A percentile compares a stretch with the other conserved stretches of the same genome.
Conservation (phyloP, 1,140 invertebrate species). For the Nasonia longicornis region DNA sequence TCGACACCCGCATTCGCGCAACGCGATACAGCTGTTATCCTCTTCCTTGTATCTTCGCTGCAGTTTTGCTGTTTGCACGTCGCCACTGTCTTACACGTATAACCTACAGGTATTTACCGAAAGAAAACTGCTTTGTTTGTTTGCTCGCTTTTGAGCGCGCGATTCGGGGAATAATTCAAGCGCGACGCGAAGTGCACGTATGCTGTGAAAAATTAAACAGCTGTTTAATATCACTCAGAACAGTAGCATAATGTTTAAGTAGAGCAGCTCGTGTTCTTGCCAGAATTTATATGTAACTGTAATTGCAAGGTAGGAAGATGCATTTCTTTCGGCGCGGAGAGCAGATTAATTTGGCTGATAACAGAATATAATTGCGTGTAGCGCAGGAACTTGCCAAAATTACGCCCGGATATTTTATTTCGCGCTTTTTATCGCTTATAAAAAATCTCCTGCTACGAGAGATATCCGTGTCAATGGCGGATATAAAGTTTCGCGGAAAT, state of each 20-base stretch:
- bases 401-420: not conserved
- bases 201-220: no score
- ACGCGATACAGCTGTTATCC: slow-evolving; percentile 17
- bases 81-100: not conserved
- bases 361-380: not conserved
- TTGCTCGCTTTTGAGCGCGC: not conserved
- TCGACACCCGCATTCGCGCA: slow-evolving; percentile 21
- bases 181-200: not conserved
- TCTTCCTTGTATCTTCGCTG: slow-evolving; percentile 15
- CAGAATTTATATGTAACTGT: not conserved
- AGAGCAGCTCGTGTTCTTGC: not conserved
- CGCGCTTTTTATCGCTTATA: not conserved
- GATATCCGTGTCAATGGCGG: not conserved
- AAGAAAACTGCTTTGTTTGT: no score
- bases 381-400: not conserved
- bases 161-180: not conserved
- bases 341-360: not conserved
- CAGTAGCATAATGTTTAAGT: no score
- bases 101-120: not conserved
- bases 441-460: not conserved
- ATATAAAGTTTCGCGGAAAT: not conserved
- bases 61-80: not conserved
- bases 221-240: no score
- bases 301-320: not conserved
- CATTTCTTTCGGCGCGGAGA: not conserved